Base-by-base conservation (phyloP, 2,113 vertebrate genomes). In the Cettia cetti region DNA sequence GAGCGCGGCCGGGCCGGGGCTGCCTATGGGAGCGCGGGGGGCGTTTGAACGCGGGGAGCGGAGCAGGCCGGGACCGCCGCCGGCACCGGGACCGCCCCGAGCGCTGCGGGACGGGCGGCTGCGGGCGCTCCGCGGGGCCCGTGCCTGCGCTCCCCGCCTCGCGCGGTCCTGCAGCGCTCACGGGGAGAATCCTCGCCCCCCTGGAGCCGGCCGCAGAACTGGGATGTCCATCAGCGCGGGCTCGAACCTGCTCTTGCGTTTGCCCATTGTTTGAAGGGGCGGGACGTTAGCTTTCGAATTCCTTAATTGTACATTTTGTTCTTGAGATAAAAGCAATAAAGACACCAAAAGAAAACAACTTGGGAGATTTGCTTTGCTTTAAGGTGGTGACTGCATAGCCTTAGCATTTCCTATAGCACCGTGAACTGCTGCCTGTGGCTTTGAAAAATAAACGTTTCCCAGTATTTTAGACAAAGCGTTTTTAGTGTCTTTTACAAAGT, bases 281-380 rank as follows among this genome's bases (percentile, higher is more conserved):
- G 77, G 95, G 77, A 86, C 90, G 0, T 17, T 1, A 17, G 81
- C 44, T 80, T 60, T 23, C 59, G 13, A 69, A 64, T 61, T 93
- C 80, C 81, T 76, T 57, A 70, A 69, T 23, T 31, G 95, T 57
- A 90, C 94, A 69, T 86, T 68, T 88, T 86, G 96, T 95, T 86
- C 91, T 69, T 17, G 89, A 83, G 94, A 86, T 92, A 95, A 91
- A 91, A 83, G 71, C 66, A 94, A 90, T 80, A 94, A 94, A 80
- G 37, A 7, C 65, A 35, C 66, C 35, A 42, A 70, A 86, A 54
- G 53, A 93, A 90, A 92, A 90, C 79, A 80, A 23, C 71, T 42
- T 4, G 16, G 28, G 59, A 88, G 75, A 71, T 56, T 39, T 30
- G 78, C 22, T 77, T 60, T 27, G 50, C 50, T 57, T 50, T 47